Percentiles rank a stretch among this genome's conserved stretches.
Conservation (phyloP, 2,113 vertebrate genomes). For the Holacanthus passer region DNA sequence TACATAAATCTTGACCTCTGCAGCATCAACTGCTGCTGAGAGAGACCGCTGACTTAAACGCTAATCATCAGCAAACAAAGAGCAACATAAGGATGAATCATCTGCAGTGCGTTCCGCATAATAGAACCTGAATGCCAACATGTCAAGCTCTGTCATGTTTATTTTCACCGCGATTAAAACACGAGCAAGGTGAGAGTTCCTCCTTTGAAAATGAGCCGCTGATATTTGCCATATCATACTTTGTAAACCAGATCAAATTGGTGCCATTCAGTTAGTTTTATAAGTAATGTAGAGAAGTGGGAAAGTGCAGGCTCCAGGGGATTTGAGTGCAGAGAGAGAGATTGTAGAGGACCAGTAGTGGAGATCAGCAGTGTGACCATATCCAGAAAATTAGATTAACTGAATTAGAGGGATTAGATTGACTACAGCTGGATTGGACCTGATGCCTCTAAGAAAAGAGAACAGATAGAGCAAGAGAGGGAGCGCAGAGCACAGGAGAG, state of each 20-base stretch:
- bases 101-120: background rate
- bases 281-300: slow-evolving; percentile 26
- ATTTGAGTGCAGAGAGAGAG: slow-evolving; percentile 50
- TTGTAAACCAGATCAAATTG: slow-evolving; percentile 30
- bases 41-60: slow-evolving; percentile 16
- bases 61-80: slow-evolving; percentile 18
- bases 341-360: slow-evolving; percentile 48
- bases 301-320: slow-evolving; percentile 43
- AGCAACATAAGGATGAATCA: slow-evolving; percentile 19
- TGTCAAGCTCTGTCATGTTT: background rate
- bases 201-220: background rate
- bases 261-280: slow-evolving; percentile 36
- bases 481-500: background rate
- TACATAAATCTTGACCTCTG: slow-evolving; percentile 14
- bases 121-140: background rate
- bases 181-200: background rate
- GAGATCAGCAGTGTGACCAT: slow-evolving; percentile 70
- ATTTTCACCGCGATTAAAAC: background rate
- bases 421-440: slow-evolving; percentile 70
- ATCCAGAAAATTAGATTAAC: slow-evolving; percentile 78
- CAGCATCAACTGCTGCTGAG: background rate
- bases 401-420: slow-evolving; percentile 82
- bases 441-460: slow-evolving; percentile 61
- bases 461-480: slow-evolving; percentile 44
- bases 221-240: background rate